A percentile compares a stretch with the other conserved stretches of the same genome.
Evolutionary conservation across 1,140 invertebrate genomes (phyloP).

Genomic region (Ceratitis capitata): DNA sequence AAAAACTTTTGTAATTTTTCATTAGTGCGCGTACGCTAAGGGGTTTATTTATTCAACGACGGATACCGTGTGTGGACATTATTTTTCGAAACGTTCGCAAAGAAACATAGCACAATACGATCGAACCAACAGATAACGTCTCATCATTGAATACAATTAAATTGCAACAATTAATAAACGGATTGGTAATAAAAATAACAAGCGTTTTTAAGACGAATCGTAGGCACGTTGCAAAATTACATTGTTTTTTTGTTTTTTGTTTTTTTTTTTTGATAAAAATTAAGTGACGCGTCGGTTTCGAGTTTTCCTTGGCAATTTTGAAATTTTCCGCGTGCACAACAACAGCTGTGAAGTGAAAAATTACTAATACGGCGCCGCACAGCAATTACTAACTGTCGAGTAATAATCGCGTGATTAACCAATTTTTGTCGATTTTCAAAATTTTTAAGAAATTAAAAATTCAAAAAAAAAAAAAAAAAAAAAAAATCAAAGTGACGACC

Average conservation of each 20-base stretch:
- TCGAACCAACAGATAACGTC: conserved; percentile 32
- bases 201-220: background rate
- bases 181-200: background rate
- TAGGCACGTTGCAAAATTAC: background rate
- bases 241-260: too few relatives aligned
- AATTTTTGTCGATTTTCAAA: too few relatives aligned
- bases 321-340: background rate
- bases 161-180: conserved; percentile 2
- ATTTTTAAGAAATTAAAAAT: too few relatives aligned
- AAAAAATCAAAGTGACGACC: too few relatives aligned
- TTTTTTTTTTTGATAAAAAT: background rate
- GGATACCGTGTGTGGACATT: conserved; percentile 62
- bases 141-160: conserved; percentile 21
- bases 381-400: background rate
- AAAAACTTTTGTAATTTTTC: conserved; percentile 8
- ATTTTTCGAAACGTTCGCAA: conserved; percentile 60
- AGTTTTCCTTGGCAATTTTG: background rate
- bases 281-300: background rate
- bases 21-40: conserved; percentile 39
- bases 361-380: background rate
- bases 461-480: too few relatives aligned
- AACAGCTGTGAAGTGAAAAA: background rate
- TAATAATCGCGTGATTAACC: conserved; percentile 7
- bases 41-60: conserved; percentile 62
- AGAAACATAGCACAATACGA: too few relatives aligned